Evolutionary conservation across 2,113 vertebrate species (phyloP), one percentile per base, ranked within the genome.

Genomic region (Petrocephalus zakoni): DNA sequence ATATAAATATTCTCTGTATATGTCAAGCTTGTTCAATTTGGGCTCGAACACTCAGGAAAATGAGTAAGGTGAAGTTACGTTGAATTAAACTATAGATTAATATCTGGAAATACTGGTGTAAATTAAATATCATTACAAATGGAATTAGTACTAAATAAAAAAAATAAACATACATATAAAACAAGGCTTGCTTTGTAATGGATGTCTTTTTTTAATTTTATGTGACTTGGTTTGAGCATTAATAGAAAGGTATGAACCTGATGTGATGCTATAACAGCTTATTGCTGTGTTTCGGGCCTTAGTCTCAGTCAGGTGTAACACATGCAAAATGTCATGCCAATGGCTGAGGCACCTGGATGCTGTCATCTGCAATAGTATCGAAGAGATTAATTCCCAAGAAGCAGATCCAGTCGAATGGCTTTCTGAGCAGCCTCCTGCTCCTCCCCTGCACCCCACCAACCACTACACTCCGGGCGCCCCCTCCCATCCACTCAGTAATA

Each of bases 311-410:
- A 86, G 84, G 29, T 53, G 4, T 55, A 86, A 68, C 25, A 68
- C 25, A 29, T 68, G 52, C n/a, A 55, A 22, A 56, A 86, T 21
- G 17, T 56, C 84, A 86, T 34, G 6, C 25, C n/a, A 78, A 37
- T 55, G 52, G 29, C 25, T 19, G 5, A 37, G 11, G 49, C 52
- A 37, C 51, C 25, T 55, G 22, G 29, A 49, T 34, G 25, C 52
- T 86, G 84, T 34, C 52, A 86, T n/a, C 52, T 53, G 84, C 2
- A 55, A 34, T 86, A 55, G 15, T 86, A 55, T 49, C 8, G 10
- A 55, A 86, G 84, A 86, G 84, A 86, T 55, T 86, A 53, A 86
- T 55, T 86, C 55, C 51, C 52, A 56, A 56, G 25, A 55, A 86
- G 51, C 25, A 29, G 84, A 53, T 34, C 52, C 49, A 86, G 84